Percentiles rank a stretch among this genome's conserved stretches.
phyloP scores from a whole-genome alignment of 2,113 vertebrate genomes.

The Rhinolophus ferrumequinum region DNA sequence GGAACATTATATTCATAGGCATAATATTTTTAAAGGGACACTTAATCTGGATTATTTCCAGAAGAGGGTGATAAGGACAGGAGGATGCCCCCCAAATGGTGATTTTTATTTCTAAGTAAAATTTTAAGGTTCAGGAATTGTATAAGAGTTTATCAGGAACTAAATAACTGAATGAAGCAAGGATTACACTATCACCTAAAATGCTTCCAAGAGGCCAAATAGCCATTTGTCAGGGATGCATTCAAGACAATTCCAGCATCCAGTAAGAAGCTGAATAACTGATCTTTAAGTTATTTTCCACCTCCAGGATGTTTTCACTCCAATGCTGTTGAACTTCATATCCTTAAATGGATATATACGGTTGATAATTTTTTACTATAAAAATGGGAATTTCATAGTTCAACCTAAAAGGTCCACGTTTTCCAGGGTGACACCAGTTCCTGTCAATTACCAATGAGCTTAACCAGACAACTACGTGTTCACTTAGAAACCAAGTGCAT shows the following conservation, averaged over 20 bases:
- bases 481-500: neutral
- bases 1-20: neutral
- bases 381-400: slow-evolving; percentile 18
- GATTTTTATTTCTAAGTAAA: slow-evolving; percentile 42
- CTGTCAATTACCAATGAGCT: neutral
- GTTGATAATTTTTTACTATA: slow-evolving; percentile 2
- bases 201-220: neutral
- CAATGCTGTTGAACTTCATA: neutral
- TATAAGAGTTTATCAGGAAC: neutral
- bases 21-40: slow-evolving; percentile 15
- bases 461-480: neutral
- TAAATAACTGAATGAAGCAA: slow-evolving; percentile 21
- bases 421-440: neutral
- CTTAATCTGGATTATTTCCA: slow-evolving; percentile 5
- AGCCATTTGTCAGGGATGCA: neutral
- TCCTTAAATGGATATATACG: neutral
- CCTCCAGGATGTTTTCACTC: slow-evolving; percentile 25
- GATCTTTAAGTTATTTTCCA: slow-evolving; percentile 29
- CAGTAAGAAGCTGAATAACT: neutral
- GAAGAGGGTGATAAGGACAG: neutral
- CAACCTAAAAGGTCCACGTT: slow-evolving; percentile 1
- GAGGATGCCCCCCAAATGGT: neutral
- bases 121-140: slow-evolving; percentile 26
- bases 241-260: neutral
- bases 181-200: neutral